Evolutionary conservation across 2,888 invertebrate species (phyloP), one percentile per base, ranked within the genome.

Genomic region (Vesta saturnalis): DNA sequence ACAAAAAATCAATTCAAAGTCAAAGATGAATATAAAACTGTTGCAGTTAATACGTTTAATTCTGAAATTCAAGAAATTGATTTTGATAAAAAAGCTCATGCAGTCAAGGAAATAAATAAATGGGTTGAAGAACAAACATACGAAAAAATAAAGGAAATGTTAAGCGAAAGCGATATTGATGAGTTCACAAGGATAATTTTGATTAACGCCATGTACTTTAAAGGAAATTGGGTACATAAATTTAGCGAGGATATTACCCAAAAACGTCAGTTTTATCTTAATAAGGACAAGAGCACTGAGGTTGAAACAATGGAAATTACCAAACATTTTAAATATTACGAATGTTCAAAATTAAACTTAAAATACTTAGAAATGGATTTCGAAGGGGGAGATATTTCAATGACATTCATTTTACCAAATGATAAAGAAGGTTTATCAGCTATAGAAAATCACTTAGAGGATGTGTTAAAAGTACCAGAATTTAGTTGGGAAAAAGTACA

Each of bases 1-100:
- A 83, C 91, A 0, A 87, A 87, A 73, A 56, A 79, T 6, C 85
- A 85, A 1, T 86, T 88, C 58, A 79, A 84, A 12, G 74, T 93
- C 1, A 84, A 87, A n/a, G 77, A 86, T 0, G 79, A 84, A 15
- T 89, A 90, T 71, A 85, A 87, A 73, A 83, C 85, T 5, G 82
- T 89, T 46, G 89, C 92, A 0, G 77, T 84, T 6, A 85, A 88
- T 19, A 83, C 88, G 43, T 94, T 92, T 78, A 83, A 87, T 58
- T 88, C 92, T 1, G 87, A 85, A 4, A 86, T 90, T 1, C 87
- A 90, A 70, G 76, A 75, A 60, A 60, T 82, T 1, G 74, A 82
- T 63, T 80, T 79, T 56, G 39, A 12, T 23, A 57, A 63, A 18
- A 52, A 23, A 6, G 57, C n/a, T 21, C 8, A 1, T 47, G 76